Conservation (phyloP, 1,140 invertebrate species). For the Neelides sp. region DNA sequence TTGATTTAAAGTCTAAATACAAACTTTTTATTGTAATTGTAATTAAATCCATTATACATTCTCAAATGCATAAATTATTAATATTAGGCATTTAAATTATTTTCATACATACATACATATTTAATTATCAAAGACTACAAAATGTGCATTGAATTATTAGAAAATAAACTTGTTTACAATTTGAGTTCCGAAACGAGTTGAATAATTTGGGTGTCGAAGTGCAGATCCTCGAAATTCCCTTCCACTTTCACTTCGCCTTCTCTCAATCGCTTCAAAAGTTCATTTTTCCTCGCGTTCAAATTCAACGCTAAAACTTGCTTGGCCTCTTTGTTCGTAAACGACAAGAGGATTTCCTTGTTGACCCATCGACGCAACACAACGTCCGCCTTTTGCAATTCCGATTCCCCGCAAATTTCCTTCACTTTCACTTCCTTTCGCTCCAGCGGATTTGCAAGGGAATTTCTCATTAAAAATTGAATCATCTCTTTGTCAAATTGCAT, state of each 20-base stretch:
- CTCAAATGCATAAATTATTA: too few species aligned
- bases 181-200: too few species aligned
- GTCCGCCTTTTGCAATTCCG: conserved; percentile 29
- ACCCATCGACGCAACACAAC: conserved; percentile 25
- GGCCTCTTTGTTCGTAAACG: not conserved
- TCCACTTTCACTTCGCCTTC: conserved; percentile 15
- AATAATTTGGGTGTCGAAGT: too few species aligned
- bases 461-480: not conserved
- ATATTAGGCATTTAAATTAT: too few species aligned
- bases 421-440: conserved; percentile 14
- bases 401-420: conserved; percentile 25
- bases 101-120: not conserved
- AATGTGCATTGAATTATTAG: not conserved
- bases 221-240: too few species aligned
- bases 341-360: conserved; percentile 11
- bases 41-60: too few species aligned
- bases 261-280: conserved; percentile 13
- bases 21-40: too few species aligned
- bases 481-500: not conserved
- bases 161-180: not conserved
- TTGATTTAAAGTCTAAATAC: not conserved
- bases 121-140: not conserved
- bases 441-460: not conserved
- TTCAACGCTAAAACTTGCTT: conserved; percentile 1
- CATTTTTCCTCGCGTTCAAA: conserved; percentile 9